These are phyloP conservation scores for Nasonia oneida DNA, from an alignment of 2,888 invertebrate species.

Conservation along the genomic window DNA sequence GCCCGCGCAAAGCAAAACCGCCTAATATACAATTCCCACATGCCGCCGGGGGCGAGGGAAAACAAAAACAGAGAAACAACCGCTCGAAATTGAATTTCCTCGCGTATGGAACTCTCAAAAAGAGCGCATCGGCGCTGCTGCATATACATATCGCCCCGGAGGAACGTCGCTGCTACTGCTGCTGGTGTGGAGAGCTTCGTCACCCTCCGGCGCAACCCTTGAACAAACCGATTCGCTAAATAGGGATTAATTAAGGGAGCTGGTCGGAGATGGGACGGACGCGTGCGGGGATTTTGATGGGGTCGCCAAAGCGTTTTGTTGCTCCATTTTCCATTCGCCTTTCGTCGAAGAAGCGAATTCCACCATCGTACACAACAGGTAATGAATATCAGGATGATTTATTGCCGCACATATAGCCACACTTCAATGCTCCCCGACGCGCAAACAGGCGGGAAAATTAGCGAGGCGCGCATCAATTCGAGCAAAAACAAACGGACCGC, in stretches of 20 bases:
- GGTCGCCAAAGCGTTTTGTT: neutral
- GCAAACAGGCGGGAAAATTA: neutral
- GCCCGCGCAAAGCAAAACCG: neutral
- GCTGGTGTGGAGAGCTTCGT: constrained; percentile 62
- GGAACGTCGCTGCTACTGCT: neutral
- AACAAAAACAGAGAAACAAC: constrained; percentile 37
- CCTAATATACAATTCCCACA: neutral
- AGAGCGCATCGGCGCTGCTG: neutral
- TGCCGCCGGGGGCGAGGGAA: neutral
- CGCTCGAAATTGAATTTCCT: constrained; percentile 42
- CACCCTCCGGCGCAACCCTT: constrained; percentile 67
- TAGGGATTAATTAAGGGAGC: constrained; percentile 74
- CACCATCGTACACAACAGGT: neutral
- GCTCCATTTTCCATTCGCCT: neutral
- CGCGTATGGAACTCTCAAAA: neutral
- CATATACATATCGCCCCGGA: neutral
- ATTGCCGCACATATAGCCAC: neutral
- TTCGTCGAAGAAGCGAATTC: neutral
- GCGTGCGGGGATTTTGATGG: constrained; percentile 24
- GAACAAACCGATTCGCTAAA: constrained; percentile 74
- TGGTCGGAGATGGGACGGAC: constrained; percentile 50
- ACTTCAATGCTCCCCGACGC: neutral
- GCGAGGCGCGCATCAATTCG: neutral
- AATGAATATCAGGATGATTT: neutral
- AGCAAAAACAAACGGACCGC: constrained; percentile 3